A percentile compares a stretch with the other conserved stretches of the same genome.
Conservation (phyloP, 2,797 vertebrate species). For the Myripristis jacobus region DNA sequence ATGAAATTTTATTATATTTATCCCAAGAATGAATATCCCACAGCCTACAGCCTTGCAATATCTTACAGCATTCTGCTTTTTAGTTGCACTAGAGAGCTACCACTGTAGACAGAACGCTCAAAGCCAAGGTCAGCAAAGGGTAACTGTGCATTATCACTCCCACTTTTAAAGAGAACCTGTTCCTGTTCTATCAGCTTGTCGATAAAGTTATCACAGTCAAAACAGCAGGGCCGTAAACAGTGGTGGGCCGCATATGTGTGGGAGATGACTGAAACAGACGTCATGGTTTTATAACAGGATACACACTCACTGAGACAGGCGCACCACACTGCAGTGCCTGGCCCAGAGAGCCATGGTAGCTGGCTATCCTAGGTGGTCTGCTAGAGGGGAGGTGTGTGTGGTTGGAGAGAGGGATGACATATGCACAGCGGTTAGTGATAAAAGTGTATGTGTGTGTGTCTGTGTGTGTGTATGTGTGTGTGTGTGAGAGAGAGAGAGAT, state of each 20-base stretch:
- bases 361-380: constrained; percentile 75
- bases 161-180: constrained; percentile 42
- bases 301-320: constrained; percentile 55
- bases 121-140: constrained; percentile 56
- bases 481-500: constrained; percentile 30
- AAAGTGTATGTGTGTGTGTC: constrained; percentile 43
- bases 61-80: not conserved
- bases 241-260: constrained; percentile 48
- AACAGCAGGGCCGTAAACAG: constrained; percentile 64
- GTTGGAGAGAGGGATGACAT: constrained; percentile 69
- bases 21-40: not conserved
- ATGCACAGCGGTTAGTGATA: constrained; percentile 69
- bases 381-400: constrained; percentile 68
- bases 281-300: constrained; percentile 66
- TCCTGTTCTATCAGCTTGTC: constrained; percentile 52
- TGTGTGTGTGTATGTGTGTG: constrained; percentile 22
- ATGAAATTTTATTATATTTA: not conserved
- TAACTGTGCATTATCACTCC: constrained; percentile 49
- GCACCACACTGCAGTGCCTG: constrained; percentile 59
- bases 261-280: constrained; percentile 63
- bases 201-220: constrained; percentile 76
- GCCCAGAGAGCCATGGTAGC: constrained; percentile 46
- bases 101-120: constrained; percentile 5
- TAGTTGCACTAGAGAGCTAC: not conserved
- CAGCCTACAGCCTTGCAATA: not conserved